phyloP scores from a whole-genome alignment of 2,797 vertebrate genomes.

The Gymnoscopelus microlampas region DNA sequence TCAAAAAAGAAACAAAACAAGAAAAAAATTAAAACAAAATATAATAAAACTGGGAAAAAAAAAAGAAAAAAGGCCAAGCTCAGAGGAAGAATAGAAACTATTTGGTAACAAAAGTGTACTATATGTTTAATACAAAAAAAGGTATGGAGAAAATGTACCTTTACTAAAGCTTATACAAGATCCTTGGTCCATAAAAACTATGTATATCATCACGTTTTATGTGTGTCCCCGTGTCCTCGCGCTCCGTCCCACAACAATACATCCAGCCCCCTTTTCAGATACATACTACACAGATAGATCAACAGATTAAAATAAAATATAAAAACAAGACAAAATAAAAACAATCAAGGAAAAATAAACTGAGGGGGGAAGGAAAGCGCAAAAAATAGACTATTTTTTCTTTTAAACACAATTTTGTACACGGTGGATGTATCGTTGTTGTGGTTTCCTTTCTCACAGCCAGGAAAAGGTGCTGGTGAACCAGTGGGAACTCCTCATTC shows the following conservation, averaged over 20 bases:
- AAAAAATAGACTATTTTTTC: conserved; percentile 80
- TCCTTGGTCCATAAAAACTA: conserved; percentile 99
- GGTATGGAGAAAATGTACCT: conserved; percentile 99
- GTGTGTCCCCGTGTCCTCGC: conserved; percentile 86
- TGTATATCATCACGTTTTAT: conserved; percentile 83
- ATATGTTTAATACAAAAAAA: conserved; percentile 98
- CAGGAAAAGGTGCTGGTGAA: conserved; percentile 84
- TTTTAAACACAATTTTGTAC: conserved; percentile 73
- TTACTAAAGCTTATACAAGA: conserved; percentile 99
- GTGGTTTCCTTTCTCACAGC: conserved; percentile 67
- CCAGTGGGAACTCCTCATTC: conserved; percentile 63
- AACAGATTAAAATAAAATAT: conserved; percentile 67
- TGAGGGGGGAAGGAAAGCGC: conserved; percentile 71
- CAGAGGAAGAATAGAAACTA: conserved; percentile 93
- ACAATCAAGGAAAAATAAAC: conserved; percentile 71
- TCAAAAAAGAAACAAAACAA: conserved; percentile 65
- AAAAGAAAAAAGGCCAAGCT: conserved; percentile 84
- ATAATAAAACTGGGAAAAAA: not conserved
- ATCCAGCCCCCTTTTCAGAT: conserved; percentile 82
- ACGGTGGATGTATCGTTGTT: conserved; percentile 75
- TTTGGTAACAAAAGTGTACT: conserved; percentile 99
- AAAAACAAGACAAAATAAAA: conserved; percentile 73
- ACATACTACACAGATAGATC: conserved; percentile 75
- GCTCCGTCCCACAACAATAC: conserved; percentile 83
- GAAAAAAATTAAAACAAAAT: conserved; percentile 47